Conservation (phyloP, 2,797 vertebrate genomes). For the Manis pentadactyla region DNA sequence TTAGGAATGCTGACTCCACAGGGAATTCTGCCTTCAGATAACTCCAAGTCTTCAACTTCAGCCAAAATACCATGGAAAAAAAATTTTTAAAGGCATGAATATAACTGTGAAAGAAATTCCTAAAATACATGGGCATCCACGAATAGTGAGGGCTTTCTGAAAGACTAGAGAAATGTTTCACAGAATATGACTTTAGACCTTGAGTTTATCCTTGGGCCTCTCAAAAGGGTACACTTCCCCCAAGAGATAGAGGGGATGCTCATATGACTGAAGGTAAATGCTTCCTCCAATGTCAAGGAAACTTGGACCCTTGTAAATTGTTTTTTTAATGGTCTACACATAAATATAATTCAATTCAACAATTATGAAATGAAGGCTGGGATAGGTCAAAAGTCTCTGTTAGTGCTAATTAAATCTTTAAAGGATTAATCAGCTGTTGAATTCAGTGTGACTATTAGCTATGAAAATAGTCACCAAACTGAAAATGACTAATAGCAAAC, state of each 20-base stretch:
- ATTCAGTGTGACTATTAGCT: neutral
- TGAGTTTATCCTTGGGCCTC: neutral
- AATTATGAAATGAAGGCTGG: neutral
- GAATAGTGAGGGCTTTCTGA: neutral
- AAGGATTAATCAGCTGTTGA: neutral
- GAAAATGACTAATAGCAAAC: slow-evolving; percentile 46
- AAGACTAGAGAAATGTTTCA: neutral
- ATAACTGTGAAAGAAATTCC: neutral
- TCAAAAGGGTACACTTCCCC: neutral
- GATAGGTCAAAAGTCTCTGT: neutral
- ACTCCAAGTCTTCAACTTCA: neutral
- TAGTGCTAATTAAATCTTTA: neutral
- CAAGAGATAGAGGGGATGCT: neutral
- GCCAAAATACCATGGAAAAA: neutral
- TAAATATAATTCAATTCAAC: neutral
- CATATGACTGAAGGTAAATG: neutral
- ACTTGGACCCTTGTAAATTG: neutral
- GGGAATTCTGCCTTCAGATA: neutral
- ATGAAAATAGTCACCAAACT: neutral
- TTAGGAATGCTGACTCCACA: neutral
- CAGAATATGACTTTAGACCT: neutral
- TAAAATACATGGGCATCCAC: neutral
- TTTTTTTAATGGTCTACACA: neutral
- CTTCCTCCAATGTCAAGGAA: neutral
- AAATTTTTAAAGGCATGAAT: neutral